phyloP scores from a whole-genome alignment of 2,797 vertebrate genomes.

The Pteronotus mesoamericanus region DNA sequence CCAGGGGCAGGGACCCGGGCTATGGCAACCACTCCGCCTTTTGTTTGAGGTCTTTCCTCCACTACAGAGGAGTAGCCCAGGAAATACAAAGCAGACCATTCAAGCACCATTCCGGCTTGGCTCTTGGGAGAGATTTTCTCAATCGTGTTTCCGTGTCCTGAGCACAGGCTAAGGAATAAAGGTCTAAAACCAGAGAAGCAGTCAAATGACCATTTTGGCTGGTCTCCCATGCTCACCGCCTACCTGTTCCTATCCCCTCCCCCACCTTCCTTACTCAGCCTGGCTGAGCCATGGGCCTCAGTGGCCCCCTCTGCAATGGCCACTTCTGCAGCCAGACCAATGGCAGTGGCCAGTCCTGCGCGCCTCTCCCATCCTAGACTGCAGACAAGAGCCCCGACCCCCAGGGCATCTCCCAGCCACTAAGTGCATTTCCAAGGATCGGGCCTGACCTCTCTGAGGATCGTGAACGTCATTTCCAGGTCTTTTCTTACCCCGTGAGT shows the following conservation, averaged over 20 bases:
- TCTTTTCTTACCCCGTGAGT: not conserved
- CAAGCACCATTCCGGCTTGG: not conserved
- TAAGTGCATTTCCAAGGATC: not conserved
- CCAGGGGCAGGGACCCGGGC: not conserved
- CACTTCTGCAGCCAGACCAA: not conserved
- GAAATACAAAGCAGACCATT: conserved; percentile 4
- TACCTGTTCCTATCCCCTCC: not conserved
- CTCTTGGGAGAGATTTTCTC: not conserved
- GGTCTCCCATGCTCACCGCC: not conserved
- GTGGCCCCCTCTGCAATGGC: not conserved
- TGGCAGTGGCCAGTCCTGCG: not conserved
- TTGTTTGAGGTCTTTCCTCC: not conserved
- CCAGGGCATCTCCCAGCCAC: not conserved
- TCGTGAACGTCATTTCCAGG: not conserved
- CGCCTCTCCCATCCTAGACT: not conserved
- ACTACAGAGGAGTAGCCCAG: not conserved
- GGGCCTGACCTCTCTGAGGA: not conserved
- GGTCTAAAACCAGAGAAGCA: not conserved
- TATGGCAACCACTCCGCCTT: not conserved
- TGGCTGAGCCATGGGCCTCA: not conserved
- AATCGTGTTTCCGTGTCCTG: not conserved
- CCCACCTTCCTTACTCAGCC: not conserved
- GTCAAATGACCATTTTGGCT: not conserved
- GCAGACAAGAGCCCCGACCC: not conserved
- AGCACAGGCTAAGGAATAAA: not conserved